A percentile compares a stretch with the other conserved stretches of the same genome.
Evolutionary conservation across 1,140 invertebrate species (phyloP).

Genomic region (Drosophila cardini): DNA sequence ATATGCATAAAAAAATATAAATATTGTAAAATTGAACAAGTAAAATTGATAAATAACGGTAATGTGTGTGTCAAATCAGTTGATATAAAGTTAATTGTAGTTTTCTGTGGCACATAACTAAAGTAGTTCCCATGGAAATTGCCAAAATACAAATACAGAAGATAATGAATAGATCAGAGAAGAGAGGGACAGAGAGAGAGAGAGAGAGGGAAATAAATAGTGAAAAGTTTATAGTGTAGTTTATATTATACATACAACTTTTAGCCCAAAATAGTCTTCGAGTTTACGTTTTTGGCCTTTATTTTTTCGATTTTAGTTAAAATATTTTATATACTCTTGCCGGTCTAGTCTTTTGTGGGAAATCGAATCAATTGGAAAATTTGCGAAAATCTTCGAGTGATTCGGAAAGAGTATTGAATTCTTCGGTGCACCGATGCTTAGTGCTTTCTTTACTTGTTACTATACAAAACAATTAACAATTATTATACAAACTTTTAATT

Average conservation of each 20-base stretch:
- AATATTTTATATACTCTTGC: slow-evolving; percentile 60
- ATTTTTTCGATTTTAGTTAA: slow-evolving; percentile 36
- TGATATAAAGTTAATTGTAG: slow-evolving; percentile 43
- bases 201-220: slow-evolving; percentile 1
- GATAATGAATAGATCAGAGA: background rate
- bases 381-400: background rate
- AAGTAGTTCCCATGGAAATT: slow-evolving; percentile 63
- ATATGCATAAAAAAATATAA: slow-evolving; percentile 21
- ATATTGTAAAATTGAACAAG: slow-evolving; percentile 34
- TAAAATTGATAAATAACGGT: slow-evolving; percentile 20
- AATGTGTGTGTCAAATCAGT: slow-evolving; percentile 68
- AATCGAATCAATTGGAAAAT: too few relatives aligned
- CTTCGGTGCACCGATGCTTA: slow-evolving; percentile 48
- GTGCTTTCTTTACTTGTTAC: slow-evolving; percentile 56
- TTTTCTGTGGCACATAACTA: slow-evolving; percentile 54
- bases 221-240: slow-evolving; percentile 19
- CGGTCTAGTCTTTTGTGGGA: slow-evolving; percentile 10
- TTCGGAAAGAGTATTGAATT: slow-evolving; percentile 25
- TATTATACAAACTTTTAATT: slow-evolving; percentile 14
- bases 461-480: slow-evolving; percentile 30
- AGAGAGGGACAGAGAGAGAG: background rate
- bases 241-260: slow-evolving; percentile 13
- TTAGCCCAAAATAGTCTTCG: slow-evolving; percentile 39
- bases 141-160: slow-evolving; percentile 48
- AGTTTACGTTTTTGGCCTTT: slow-evolving; percentile 50